These are phyloP conservation scores for Antheraea mylitta DNA, from an alignment of 1,140 invertebrate genomes.

Conservation along the genomic window DNA sequence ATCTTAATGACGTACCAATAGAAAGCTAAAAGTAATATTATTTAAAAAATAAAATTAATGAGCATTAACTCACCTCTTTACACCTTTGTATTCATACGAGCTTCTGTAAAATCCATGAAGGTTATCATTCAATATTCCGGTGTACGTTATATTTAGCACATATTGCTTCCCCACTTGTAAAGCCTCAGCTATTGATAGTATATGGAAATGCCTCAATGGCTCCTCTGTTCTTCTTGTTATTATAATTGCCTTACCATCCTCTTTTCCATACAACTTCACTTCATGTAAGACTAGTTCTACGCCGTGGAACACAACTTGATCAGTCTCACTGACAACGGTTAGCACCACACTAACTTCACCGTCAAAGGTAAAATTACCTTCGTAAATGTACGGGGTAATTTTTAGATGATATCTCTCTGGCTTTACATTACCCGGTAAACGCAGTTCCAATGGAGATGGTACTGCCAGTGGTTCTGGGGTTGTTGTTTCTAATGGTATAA, in stretches of 20 bases:
- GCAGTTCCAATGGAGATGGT: constrained; percentile 50
- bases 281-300: constrained; percentile 83
- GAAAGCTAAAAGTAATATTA: no score
- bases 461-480: constrained; percentile 27
- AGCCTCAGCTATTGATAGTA: constrained; percentile 81
- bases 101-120: constrained; percentile 94
- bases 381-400: constrained; percentile 84
- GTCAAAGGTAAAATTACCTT: constrained; percentile 87
- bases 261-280: constrained; percentile 67
- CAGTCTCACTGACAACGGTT: constrained; percentile 82
- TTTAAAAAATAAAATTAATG: no score
- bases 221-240: constrained; percentile 78
- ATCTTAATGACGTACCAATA: no score
- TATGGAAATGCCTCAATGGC: constrained; percentile 86
- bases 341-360: constrained; percentile 86
- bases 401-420: constrained; percentile 85
- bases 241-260: constrained; percentile 44
- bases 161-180: constrained; percentile 82
- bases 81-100: constrained; percentile 85
- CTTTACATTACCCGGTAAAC: constrained; percentile 82
- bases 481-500: constrained; percentile 50
- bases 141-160: constrained; percentile 84
- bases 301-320: constrained; percentile 88
- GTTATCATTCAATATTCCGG: constrained; percentile 86
- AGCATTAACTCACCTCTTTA: constrained; percentile 81